Conservation (phyloP, 1,140 invertebrate species). For the Heliconius melpomene region DNA sequence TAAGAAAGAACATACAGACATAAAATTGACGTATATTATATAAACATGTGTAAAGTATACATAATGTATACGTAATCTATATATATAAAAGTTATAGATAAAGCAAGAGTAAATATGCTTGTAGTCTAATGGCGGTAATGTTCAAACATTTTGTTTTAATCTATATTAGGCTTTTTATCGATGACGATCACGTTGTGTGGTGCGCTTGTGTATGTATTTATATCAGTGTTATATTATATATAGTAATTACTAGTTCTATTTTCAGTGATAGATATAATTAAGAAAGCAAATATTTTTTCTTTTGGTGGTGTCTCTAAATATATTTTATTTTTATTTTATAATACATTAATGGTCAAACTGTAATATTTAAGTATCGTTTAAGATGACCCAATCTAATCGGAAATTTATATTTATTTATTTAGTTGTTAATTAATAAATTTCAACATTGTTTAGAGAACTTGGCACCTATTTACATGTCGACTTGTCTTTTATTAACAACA, state of each 20-base stretch:
- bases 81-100: neutral
- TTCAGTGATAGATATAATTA: too few species aligned
- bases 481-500: too few species aligned
- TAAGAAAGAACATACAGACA: neutral
- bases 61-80: neutral
- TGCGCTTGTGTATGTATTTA: neutral
- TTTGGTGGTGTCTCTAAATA: too few species aligned
- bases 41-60: neutral
- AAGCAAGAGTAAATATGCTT: neutral
- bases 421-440: too few species aligned
- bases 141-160: neutral
- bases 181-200: neutral
- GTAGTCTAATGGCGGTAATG: conserved; percentile 3
- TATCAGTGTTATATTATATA: neutral
- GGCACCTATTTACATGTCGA: too few species aligned
- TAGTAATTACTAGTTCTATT: neutral
- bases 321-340: too few species aligned
- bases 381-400: too few species aligned
- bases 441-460: too few species aligned
- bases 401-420: too few species aligned
- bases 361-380: too few species aligned
- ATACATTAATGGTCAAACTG: too few species aligned
- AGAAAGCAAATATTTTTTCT: too few species aligned
- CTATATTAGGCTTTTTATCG: neutral
- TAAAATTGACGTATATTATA: neutral